Percentiles rank a stretch among this genome's conserved stretches.
phyloP scores from a whole-genome alignment of 1,140 invertebrate genomes.

The Papilio polyxenes region DNA sequence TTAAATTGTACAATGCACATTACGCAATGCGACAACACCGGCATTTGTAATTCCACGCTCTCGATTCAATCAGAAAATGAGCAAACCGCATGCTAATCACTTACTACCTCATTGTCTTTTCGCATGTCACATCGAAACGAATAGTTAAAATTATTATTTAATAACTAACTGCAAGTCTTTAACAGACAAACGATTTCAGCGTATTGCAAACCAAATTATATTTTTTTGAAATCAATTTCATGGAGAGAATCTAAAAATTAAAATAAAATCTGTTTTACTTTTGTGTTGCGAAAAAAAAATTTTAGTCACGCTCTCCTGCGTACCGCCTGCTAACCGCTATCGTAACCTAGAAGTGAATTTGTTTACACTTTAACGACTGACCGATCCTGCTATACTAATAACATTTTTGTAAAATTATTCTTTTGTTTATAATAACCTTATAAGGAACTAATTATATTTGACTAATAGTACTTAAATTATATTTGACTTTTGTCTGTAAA shows the following conservation, averaged over 20 bases:
- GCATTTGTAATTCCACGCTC: constrained; percentile 36
- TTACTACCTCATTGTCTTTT: constrained; percentile 13
- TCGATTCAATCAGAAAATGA: constrained; percentile 21
- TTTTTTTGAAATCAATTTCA: no score
- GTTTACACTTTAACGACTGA: background rate
- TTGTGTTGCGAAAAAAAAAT: background rate
- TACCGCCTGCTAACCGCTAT: background rate
- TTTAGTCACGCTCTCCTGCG: background rate
- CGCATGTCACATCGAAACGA: background rate
- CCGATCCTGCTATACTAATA: background rate
- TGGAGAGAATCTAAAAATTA: background rate
- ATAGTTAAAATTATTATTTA: background rate
- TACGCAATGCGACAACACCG: constrained; percentile 26
- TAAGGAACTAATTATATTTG: background rate
- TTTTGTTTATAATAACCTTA: background rate
- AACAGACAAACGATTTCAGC: no score
- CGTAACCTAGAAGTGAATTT: background rate
- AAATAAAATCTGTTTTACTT: background rate
- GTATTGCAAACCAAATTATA: no score
- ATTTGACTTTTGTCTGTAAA: background rate
- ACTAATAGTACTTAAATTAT: background rate
- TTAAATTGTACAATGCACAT: constrained; percentile 41
- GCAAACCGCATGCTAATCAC: constrained; percentile 26
- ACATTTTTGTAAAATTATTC: constrained; percentile 7
- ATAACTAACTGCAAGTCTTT: background rate